Evolutionary conservation across 2,797 vertebrate species (phyloP), one percentile per base, ranked within the genome.

Genomic region (Cynodonichthys magdalenae): DNA sequence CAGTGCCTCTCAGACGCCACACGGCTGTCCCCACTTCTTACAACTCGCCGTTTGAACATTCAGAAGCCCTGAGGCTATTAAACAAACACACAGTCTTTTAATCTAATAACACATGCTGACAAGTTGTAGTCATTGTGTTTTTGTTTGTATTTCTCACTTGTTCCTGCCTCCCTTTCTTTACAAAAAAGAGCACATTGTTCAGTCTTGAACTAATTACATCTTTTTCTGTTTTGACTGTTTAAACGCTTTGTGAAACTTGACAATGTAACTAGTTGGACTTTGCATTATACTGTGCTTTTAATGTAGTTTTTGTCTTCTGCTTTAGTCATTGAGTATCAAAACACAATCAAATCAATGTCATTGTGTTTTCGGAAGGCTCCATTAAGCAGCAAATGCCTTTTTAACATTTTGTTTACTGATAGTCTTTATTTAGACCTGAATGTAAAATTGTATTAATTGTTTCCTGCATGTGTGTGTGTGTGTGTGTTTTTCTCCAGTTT

Each of bases 401-500:
- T 39, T 11, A 39, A 39, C 11, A 14, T 39, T 39, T 31, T 39
- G 11, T 39, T 39, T 12, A 39, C 36, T 12, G 10, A 39, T 12
- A 39, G 36, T 11, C 36, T 11, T 39, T 11, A 39, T 14, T 39
- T 39, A 14, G 11, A 12, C 14, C 36, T 39, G 11, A 39, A 14
- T 12, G 3, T 39, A 14, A 39, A 39, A 12, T 3, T 3, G 3
- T 39, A 12, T 57, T 15, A 57, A 24, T 24, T 24, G 52, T 3
- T 48, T 41, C 65, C 9, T 74, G 39, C 61, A 28, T 36, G 4
- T 53, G 42, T 53, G 44, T 69, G n/a, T n/a, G n/a, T n/a, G 31
- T 73, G 14, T 73, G 14, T 70, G 62, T 52, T 20, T 66, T 59
- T 75, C 59, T 58, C 2, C 83, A 94, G 95, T 84, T 29, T 91